Conservation (phyloP, 1,140 invertebrate genomes). For the Pseudomyrmex flavicornis region DNA sequence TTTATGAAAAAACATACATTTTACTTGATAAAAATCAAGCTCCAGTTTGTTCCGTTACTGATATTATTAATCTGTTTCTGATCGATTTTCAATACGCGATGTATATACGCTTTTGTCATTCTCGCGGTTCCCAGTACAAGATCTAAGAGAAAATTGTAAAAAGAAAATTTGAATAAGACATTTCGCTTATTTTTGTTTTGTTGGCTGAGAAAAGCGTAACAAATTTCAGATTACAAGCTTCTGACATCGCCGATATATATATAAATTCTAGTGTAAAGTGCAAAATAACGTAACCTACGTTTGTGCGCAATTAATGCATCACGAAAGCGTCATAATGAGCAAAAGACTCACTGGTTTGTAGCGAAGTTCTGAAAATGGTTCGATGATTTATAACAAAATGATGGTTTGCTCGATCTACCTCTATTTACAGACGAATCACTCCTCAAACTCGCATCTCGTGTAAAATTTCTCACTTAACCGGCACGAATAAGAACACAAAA, state of each 20-base stretch:
- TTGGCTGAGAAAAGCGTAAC: not conserved
- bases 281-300: slow-evolving; percentile 36
- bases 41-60: not conserved
- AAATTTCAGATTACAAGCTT: slow-evolving; percentile 22
- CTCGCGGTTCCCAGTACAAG: not conserved
- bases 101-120: not conserved
- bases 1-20: no score
- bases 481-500: slow-evolving; percentile 68
- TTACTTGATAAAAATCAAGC: slow-evolving; percentile 14
- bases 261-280: slow-evolving; percentile 41
- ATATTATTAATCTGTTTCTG: not conserved
- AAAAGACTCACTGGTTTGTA: slow-evolving; percentile 20
- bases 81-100: not conserved
- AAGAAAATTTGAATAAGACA: not conserved
- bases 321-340: slow-evolving; percentile 57
- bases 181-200: slow-evolving; percentile 11
- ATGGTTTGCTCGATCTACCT: slow-evolving; percentile 54
- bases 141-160: no score
- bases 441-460: slow-evolving; percentile 15
- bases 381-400: not conserved
- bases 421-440: slow-evolving; percentile 60
- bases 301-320: slow-evolving; percentile 29
- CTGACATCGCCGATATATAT: not conserved
- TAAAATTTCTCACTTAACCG: slow-evolving; percentile 4
- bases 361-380: not conserved